phyloP scores from a whole-genome alignment of 2,797 vertebrate genomes.

The Phyllotis vaccarum region DNA sequence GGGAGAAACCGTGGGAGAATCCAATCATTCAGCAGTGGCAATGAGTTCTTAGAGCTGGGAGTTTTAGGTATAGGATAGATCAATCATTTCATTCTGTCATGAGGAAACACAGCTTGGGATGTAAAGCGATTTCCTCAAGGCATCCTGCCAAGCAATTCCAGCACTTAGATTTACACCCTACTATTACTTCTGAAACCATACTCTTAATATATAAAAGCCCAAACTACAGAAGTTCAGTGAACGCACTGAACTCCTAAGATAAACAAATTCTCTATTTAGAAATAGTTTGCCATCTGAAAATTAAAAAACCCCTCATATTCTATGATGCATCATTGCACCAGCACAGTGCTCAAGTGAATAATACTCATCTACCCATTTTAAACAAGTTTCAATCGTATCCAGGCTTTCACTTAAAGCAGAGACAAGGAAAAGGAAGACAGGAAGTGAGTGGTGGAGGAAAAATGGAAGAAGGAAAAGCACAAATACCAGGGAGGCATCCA shows the following conservation, averaged over 20 bases:
- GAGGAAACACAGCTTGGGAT: slow-evolving; percentile 45
- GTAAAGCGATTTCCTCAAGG: slow-evolving; percentile 12
- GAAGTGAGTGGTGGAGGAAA: background rate
- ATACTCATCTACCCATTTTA: background rate
- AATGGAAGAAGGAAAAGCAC: background rate
- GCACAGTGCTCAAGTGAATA: background rate
- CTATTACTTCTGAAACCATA: background rate
- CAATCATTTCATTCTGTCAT: slow-evolving; percentile 8
- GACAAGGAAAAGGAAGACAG: background rate
- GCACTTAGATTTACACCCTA: background rate
- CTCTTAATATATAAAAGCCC: background rate
- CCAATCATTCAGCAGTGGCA: background rate
- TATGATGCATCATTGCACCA: background rate
- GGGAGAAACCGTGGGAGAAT: background rate
- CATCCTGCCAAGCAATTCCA: background rate
- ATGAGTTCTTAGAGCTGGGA: background rate
- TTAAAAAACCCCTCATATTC: background rate
- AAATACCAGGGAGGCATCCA: background rate
- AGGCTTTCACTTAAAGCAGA: slow-evolving; percentile 29
- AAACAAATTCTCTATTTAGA: background rate
- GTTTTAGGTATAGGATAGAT: slow-evolving; percentile 14
- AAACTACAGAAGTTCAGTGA: background rate
- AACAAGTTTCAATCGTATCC: slow-evolving; percentile 30
- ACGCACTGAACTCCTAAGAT: background rate
- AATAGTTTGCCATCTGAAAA: slow-evolving; percentile 34